These are phyloP conservation scores for Germaria angustata DNA, from an alignment of 2,888 invertebrate genomes.

Conservation along the genomic window DNA sequence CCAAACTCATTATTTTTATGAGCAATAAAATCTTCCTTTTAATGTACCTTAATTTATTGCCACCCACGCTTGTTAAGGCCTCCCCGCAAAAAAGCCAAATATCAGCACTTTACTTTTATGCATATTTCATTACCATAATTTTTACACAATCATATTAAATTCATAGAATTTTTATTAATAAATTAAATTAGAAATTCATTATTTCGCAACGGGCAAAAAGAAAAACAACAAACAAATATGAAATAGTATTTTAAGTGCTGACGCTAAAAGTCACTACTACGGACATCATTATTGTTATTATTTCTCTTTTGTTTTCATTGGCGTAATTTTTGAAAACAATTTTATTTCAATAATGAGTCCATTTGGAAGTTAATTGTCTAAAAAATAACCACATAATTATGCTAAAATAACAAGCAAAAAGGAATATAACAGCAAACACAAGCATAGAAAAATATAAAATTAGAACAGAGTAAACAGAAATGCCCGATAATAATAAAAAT, in stretches of 20 bases:
- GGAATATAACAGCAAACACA: not conserved
- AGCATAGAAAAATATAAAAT: not conserved
- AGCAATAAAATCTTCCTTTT: not conserved
- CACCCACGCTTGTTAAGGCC: not conserved
- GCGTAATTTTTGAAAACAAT: not conserved
- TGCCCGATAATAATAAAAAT: conserved; percentile 10
- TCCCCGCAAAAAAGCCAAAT: not conserved
- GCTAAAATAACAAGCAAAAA: conserved; percentile 8
- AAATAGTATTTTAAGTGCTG: conserved; percentile 20
- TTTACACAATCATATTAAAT: conserved; percentile 22
- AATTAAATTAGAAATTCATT: conserved; percentile 48
- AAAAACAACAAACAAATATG: not conserved
- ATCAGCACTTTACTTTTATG: conserved; percentile 31
- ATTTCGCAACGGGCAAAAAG: not conserved
- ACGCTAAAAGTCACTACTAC: not conserved
- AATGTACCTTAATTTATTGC: not conserved
- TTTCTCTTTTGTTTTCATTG: conserved; percentile 4
- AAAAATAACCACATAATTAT: conserved; percentile 55
- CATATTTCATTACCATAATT: conserved; percentile 33
- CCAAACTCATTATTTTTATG: no score
- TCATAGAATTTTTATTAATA: conserved; percentile 29
- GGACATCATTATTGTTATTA: conserved; percentile 11
- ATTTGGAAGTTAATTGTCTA: conserved; percentile 64
- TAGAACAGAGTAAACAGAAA: conserved; percentile 23
- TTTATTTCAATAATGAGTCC: conserved; percentile 52